These are phyloP conservation scores for Macrotrachela quadricornifera DNA, from an alignment of 1,140 invertebrate species.

Conservation along the genomic window DNA sequence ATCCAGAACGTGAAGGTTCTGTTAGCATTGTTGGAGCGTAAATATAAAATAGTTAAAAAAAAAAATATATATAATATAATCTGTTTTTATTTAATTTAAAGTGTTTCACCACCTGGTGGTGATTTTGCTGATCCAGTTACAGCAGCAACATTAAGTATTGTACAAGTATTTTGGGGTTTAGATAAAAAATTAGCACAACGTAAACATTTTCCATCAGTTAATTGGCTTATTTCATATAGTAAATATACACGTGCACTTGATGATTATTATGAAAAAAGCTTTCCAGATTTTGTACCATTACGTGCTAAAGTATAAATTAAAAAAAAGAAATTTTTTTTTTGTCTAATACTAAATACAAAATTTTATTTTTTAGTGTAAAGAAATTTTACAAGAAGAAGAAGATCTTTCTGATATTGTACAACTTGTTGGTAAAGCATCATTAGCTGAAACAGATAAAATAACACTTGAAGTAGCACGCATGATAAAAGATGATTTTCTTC, in stretches of 20 bases:
- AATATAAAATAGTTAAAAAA: too few relatives aligned
- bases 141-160: slow-evolving; percentile 91
- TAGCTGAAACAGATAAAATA: slow-evolving; percentile 96
- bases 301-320: slow-evolving; percentile 30
- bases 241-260: slow-evolving; percentile 95
- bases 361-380: slow-evolving; percentile 18
- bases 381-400: slow-evolving; percentile 79
- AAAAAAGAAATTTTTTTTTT: neutral
- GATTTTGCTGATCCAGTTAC: slow-evolving; percentile 99
- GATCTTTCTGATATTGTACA: slow-evolving; percentile 99
- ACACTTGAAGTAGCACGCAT: slow-evolving; percentile 93
- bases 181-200: slow-evolving; percentile 97
- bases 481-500: slow-evolving; percentile 95
- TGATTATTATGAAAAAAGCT: slow-evolving; percentile 98
- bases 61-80: too few relatives aligned
- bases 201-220: slow-evolving; percentile 98
- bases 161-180: slow-evolving; percentile 98
- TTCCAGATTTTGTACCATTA: slow-evolving; percentile 82
- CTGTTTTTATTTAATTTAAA: slow-evolving; percentile 9
- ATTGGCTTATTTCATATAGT: slow-evolving; percentile 98
- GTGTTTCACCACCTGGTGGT: slow-evolving; percentile 91
- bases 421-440: slow-evolving; percentile 68
- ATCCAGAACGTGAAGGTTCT: slow-evolving; percentile 86
- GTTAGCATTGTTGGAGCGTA: slow-evolving; percentile 91
- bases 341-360: neutral